Conservation (phyloP, 2,113 vertebrate genomes). For the Marcusenius ussheri region DNA sequence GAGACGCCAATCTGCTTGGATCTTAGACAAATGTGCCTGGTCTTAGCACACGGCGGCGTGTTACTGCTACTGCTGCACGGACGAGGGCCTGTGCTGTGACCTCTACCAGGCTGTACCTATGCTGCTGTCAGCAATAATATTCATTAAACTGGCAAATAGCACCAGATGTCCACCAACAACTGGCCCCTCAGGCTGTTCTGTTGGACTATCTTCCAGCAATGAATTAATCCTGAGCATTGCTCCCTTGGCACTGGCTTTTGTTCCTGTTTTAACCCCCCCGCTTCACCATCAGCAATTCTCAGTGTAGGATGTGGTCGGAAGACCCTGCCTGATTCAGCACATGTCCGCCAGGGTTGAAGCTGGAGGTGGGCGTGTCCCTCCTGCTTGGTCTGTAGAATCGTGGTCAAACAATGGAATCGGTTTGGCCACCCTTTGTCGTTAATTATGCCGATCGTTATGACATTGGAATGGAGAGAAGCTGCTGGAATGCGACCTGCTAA, state of each 20-base stretch:
- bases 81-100: neutral
- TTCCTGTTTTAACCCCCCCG: neutral
- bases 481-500: neutral
- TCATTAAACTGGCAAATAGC: constrained; percentile 5
- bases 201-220: neutral
- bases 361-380: neutral
- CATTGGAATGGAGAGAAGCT: neutral
- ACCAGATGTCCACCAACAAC: constrained; percentile 8
- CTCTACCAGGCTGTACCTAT: neutral
- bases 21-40: neutral
- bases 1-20: neutral
- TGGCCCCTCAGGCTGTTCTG: neutral
- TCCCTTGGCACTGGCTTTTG: neutral
- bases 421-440: neutral
- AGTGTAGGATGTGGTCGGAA: neutral
- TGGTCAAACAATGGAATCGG: neutral
- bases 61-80: neutral
- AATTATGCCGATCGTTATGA: neutral
- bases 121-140: constrained; percentile 13
- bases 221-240: neutral
- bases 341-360: neutral
- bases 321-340: neutral
- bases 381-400: neutral
- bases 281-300: neutral
- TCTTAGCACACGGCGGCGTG: neutral